phyloP scores from a whole-genome alignment of 2,797 vertebrate genomes.

The Enteromius mattozi region DNA sequence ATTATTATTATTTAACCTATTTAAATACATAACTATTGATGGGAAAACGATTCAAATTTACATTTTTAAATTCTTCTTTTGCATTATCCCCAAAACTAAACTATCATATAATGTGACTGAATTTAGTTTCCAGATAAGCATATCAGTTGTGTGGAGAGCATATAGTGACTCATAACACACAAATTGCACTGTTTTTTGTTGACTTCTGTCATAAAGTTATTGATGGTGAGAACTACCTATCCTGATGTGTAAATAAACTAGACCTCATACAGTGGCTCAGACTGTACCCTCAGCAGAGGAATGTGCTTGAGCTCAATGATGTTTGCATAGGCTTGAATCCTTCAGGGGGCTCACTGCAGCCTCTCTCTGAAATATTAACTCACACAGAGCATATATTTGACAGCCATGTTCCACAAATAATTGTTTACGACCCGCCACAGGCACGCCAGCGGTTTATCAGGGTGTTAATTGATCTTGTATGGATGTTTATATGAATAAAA shows the following conservation, averaged over 20 bases:
- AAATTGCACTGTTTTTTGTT: not conserved
- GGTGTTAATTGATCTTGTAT: conserved; percentile 56
- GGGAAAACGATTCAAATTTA: not conserved
- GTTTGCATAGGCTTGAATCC: conserved; percentile 42
- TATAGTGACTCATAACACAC: not conserved
- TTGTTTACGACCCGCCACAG: conserved; percentile 44
- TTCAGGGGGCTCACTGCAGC: conserved; percentile 20
- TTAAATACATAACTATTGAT: not conserved
- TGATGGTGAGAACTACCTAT: conserved; percentile 37
- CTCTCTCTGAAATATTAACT: conserved; percentile 38
- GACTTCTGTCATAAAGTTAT: conserved; percentile 31
- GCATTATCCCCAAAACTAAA: not conserved
- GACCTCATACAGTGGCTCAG: conserved; percentile 44
- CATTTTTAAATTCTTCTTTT: not conserved
- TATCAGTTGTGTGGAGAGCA: not conserved
- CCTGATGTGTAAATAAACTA: conserved; percentile 38
- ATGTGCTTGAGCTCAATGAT: conserved; percentile 37
- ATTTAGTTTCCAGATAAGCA: not conserved
- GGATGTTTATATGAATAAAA: conserved; percentile 47
- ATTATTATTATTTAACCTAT: not conserved
- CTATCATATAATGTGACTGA: not conserved
- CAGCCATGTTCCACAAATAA: conserved; percentile 36
- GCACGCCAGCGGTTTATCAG: conserved; percentile 46
- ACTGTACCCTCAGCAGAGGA: conserved; percentile 24
- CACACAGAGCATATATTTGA: conserved; percentile 38